phyloP scores from a whole-genome alignment of 2,797 vertebrate species.

The Acipenser oxyrinchus region DNA sequence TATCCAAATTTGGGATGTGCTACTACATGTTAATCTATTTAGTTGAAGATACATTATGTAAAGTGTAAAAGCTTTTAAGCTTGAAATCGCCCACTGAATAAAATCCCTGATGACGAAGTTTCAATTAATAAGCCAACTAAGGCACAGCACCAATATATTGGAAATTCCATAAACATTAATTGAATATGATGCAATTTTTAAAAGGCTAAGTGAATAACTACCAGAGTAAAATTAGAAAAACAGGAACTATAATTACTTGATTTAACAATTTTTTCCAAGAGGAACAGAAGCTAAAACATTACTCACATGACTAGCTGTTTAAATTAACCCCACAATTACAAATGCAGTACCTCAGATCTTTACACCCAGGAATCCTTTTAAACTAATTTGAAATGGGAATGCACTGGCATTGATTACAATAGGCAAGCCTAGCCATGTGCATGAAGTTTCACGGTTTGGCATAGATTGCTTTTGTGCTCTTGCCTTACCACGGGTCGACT shows the following conservation, averaged over 20 bases:
- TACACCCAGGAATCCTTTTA: conserved; percentile 36
- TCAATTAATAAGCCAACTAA: no score
- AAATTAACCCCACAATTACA: conserved; percentile 42
- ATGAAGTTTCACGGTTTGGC: conserved; percentile 25
- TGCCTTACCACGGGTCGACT: neutral
- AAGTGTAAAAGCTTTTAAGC: no score
- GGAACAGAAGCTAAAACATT: conserved; percentile 37
- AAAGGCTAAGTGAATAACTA: conserved; percentile 8
- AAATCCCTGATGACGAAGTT: no score
- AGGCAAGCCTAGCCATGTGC: conserved; percentile 30
- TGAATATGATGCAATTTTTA: neutral
- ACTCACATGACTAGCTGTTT: conserved; percentile 37
- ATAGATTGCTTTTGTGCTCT: neutral
- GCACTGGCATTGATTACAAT: conserved; percentile 27
- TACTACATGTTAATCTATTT: no score
- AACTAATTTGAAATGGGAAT: conserved; percentile 37
- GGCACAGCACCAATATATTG: no score
- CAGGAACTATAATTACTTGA: conserved; percentile 3
- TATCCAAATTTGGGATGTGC: no score
- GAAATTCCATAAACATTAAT: conserved; percentile 6
- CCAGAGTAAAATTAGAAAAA: conserved; percentile 7
- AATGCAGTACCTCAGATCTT: conserved; percentile 26
- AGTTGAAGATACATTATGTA: no score
- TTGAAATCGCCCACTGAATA: no score
- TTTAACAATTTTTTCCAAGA: conserved; percentile 11